These are phyloP conservation scores for Acrocyrtus sp. DNA, from an alignment of 2,888 invertebrate genomes.

Conservation along the genomic window DNA sequence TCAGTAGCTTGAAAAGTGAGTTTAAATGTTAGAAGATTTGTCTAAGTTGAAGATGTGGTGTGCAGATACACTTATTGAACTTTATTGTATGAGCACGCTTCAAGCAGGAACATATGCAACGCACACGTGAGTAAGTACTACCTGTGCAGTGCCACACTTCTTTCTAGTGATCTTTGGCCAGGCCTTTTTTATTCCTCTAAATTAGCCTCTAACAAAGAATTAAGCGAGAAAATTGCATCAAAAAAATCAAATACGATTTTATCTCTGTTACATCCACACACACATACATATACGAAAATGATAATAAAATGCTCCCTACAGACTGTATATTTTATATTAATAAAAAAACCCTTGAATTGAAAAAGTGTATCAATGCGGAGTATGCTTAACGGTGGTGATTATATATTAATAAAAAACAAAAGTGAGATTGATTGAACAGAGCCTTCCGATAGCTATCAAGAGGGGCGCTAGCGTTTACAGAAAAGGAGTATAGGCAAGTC, in stretches of 20 bases:
- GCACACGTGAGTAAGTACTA: too few relatives aligned
- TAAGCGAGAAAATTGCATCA: conserved; percentile 14
- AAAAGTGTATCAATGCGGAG: background rate
- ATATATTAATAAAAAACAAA: background rate
- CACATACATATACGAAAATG: background rate
- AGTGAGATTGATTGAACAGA: background rate
- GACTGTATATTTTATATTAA: background rate
- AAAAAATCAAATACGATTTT: conserved; percentile 6
- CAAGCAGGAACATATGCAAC: too few relatives aligned
- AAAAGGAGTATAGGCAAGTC: background rate
- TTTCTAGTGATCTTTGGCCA: conserved; percentile 13
- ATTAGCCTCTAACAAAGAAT: background rate
- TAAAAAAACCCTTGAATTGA: background rate
- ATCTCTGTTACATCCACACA: conserved; percentile 18
- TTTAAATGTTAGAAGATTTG: background rate
- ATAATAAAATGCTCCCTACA: background rate
- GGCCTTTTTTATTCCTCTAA: conserved; percentile 7
- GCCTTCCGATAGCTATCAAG: background rate
- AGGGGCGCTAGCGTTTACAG: background rate
- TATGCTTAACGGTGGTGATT: background rate
- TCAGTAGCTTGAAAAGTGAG: conserved; percentile 37
- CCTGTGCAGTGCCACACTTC: too few relatives aligned
- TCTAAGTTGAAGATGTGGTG: background rate
- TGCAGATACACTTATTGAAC: background rate
- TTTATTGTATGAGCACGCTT: background rate